Conservation (phyloP, 1,140 invertebrate species). For the Drosophila murphyi region DNA sequence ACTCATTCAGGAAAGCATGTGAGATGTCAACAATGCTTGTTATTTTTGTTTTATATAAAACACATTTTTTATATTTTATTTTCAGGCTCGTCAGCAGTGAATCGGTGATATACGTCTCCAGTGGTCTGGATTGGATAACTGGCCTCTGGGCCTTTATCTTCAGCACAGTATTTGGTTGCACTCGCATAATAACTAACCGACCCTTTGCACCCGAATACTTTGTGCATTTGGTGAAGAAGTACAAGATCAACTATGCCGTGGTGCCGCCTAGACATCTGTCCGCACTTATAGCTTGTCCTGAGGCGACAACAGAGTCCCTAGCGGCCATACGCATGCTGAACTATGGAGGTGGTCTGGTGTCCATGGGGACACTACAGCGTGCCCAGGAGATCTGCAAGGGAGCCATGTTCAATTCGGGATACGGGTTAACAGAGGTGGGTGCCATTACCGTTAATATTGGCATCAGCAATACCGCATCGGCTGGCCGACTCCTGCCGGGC, state of each 20-base stretch:
- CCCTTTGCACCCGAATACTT: slow-evolving; percentile 60
- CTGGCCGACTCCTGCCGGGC: slow-evolving; percentile 57
- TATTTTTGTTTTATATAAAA: too few relatives aligned
- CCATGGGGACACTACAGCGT: slow-evolving; percentile 39
- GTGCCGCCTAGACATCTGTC: slow-evolving; percentile 56
- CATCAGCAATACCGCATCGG: slow-evolving; percentile 52
- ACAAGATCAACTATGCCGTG: slow-evolving; percentile 66
- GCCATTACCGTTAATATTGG: slow-evolving; percentile 61
- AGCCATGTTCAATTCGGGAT: slow-evolving; percentile 59
- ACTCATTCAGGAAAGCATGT: slow-evolving; percentile 63
- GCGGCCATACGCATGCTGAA: slow-evolving; percentile 50
- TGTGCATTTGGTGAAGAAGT: slow-evolving; percentile 66
- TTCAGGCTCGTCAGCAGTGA: slow-evolving; percentile 59
- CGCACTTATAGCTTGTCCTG: slow-evolving; percentile 49
- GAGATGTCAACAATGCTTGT: neutral
- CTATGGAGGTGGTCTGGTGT: slow-evolving; percentile 59
- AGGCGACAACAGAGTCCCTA: slow-evolving; percentile 51
- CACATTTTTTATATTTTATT: neutral
- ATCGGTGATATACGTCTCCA: slow-evolving; percentile 58
- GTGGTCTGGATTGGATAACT: slow-evolving; percentile 75
- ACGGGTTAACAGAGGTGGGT: slow-evolving; percentile 69
- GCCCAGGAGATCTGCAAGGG: slow-evolving; percentile 56
- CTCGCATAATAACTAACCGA: slow-evolving; percentile 66
- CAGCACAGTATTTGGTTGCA: slow-evolving; percentile 56
- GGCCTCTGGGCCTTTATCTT: slow-evolving; percentile 63